These are phyloP conservation scores for Neolamprologus sp. DNA, from an alignment of 2,113 vertebrate species.

Conservation along the genomic window DNA sequence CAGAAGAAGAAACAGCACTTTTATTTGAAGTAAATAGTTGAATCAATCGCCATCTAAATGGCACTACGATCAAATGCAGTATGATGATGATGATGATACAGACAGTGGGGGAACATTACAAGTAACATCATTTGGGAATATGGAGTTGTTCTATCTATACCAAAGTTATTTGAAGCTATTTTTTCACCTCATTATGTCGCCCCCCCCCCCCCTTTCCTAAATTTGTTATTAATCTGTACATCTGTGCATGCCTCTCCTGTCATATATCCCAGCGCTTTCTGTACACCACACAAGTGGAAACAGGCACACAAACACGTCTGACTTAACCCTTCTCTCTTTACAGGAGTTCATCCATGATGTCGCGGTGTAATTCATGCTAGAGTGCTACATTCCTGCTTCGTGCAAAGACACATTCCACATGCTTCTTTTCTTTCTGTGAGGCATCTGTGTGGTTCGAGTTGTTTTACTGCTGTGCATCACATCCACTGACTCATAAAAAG, in stretches of 20 bases:
- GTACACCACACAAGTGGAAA: slow-evolving; percentile 20
- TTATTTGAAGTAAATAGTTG: not conserved
- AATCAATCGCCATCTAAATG: not conserved
- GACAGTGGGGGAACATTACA: not conserved
- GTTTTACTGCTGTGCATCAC: not conserved
- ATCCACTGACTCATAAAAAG: slow-evolving; percentile 9
- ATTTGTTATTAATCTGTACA: not conserved
- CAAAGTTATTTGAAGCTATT: not conserved
- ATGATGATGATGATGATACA: not conserved
- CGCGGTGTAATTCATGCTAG: slow-evolving; percentile 26
- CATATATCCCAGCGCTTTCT: not conserved
- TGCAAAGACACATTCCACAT: slow-evolving; percentile 41
- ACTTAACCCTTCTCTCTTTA: slow-evolving; percentile 30
- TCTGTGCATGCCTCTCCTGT: not conserved
- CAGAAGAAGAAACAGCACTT: not conserved
- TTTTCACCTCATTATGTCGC: not conserved
- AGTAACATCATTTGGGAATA: not conserved
- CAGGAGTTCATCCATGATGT: slow-evolving; percentile 40
- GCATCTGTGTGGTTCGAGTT: not conserved
- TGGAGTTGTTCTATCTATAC: not conserved
- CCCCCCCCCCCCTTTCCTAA: not conserved
- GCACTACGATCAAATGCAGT: not conserved
- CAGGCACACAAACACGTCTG: slow-evolving; percentile 18
- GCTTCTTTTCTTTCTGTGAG: not conserved
- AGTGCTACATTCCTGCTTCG: slow-evolving; percentile 38